phyloP scores from a whole-genome alignment of 92 coral and sea anemone species.

The Montipora capitata region DNA sequence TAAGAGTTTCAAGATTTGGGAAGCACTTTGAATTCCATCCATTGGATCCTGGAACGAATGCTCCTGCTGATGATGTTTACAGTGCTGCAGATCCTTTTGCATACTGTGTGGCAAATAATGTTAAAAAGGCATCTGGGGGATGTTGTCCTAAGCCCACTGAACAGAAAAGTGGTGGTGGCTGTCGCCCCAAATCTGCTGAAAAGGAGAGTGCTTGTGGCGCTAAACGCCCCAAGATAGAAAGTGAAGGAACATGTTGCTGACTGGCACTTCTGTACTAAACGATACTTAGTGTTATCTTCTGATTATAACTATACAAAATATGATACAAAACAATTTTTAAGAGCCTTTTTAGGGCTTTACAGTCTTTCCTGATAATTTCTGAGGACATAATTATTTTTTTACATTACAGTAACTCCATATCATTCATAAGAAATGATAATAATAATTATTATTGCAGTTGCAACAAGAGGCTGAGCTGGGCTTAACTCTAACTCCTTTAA shows the following conservation, averaged over 20 bases:
- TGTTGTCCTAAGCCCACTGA: conserved; percentile 35
- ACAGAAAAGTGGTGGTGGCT: not conserved
- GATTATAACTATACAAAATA: too few species aligned
- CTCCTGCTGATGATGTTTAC: conserved; percentile 57
- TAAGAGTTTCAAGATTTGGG: conserved; percentile 72
- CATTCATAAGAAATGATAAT: too few species aligned
- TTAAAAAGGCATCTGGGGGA: conserved; percentile 17
- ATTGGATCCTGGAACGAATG: conserved; percentile 38
- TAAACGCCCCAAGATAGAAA: conserved; percentile 6
- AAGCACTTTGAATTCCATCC: conserved; percentile 75
- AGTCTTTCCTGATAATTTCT: too few species aligned
- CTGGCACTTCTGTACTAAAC: not conserved
- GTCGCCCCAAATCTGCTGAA: conserved; percentile 22
- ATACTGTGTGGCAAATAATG: conserved; percentile 36
- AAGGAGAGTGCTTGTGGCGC: conserved; percentile 15
- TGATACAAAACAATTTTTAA: too few species aligned
- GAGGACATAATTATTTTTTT: too few species aligned
- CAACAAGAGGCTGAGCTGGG: too few species aligned
- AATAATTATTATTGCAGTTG: too few species aligned
- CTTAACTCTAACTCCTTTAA: too few species aligned
- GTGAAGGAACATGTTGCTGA: not conserved
- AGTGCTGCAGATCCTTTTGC: conserved; percentile 80
- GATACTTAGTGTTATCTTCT: not conserved
- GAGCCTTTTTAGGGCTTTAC: too few species aligned
- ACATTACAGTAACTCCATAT: too few species aligned